phyloP scores from a whole-genome alignment of 2,888 invertebrate species.

The Ophion obscuratus region DNA sequence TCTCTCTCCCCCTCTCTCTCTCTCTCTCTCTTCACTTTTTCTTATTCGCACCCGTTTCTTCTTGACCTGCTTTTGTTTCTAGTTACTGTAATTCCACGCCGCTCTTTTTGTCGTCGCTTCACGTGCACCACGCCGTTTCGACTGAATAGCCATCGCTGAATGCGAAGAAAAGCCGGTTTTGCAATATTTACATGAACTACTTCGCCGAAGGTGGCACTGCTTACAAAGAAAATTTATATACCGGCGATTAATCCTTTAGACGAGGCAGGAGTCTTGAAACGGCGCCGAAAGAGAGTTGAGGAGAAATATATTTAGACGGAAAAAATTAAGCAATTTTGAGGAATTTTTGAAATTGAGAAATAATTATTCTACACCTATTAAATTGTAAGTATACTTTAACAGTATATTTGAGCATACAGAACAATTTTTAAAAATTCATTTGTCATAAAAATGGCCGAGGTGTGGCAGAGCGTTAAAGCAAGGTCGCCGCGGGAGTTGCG shows the following conservation, averaged over 20 bases:
- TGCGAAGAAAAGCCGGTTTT: neutral
- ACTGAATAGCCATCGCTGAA: neutral
- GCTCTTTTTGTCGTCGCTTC: slow-evolving; percentile 13
- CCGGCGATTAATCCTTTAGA: neutral
- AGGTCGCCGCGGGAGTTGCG: no score
- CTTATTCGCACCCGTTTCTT: slow-evolving; percentile 33
- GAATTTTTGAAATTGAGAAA: no score
- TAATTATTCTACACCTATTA: no score
- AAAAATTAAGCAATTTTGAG: no score
- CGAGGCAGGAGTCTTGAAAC: neutral
- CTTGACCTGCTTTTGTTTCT: slow-evolving; percentile 56
- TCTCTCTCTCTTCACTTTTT: slow-evolving; percentile 24
- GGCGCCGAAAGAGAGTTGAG: neutral
- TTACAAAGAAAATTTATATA: neutral
- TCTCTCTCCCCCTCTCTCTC: neutral
- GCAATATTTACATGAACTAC: neutral
- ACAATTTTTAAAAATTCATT: no score
- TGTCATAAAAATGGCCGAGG: no score
- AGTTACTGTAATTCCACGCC: slow-evolving; percentile 33
- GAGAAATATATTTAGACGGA: no score
- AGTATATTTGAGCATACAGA: no score
- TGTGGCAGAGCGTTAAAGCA: no score
- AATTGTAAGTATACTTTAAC: no score
- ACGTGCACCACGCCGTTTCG: neutral
- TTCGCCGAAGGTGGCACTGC: neutral